Evolutionary conservation across 2,797 vertebrate genomes (phyloP).

Genomic region (Melopsittacus undulatus): DNA sequence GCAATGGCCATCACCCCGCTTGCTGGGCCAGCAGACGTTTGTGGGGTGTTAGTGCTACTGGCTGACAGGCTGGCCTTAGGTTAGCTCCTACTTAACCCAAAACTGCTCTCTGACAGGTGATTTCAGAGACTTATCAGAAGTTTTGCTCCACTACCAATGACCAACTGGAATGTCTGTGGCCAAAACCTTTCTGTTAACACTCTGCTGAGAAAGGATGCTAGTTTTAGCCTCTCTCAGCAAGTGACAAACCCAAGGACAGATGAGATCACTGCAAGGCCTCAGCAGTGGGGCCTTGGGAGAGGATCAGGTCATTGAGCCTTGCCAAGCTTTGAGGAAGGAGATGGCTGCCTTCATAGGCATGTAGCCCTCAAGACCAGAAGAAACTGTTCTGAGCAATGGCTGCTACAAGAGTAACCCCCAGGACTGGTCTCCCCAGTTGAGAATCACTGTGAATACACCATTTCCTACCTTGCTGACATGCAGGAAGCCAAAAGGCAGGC

Average conservation of each 20-base stretch:
- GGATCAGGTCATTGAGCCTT: neutral
- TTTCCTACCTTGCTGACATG: neutral
- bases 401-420: neutral
- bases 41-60: neutral
- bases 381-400: neutral
- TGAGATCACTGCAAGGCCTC: neutral
- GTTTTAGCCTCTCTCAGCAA: neutral
- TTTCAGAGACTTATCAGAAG: neutral
- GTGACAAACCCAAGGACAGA: neutral
- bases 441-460: neutral
- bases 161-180: neutral
- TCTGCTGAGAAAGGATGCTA: neutral
- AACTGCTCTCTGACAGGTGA: neutral
- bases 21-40: neutral
- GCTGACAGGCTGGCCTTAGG: neutral
- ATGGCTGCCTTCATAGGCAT: neutral
- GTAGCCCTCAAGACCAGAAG: neutral
- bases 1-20: accelerated
- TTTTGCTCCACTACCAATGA: neutral
- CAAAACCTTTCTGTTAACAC: neutral
- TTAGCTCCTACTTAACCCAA: neutral
- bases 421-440: neutral
- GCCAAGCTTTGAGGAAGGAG: neutral
- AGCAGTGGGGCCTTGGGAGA: neutral
- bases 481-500: neutral